Percentiles rank a stretch among this genome's conserved stretches.
Conservation (phyloP, 2,888 invertebrate genomes). For the Stenchaetothrips biformis region DNA sequence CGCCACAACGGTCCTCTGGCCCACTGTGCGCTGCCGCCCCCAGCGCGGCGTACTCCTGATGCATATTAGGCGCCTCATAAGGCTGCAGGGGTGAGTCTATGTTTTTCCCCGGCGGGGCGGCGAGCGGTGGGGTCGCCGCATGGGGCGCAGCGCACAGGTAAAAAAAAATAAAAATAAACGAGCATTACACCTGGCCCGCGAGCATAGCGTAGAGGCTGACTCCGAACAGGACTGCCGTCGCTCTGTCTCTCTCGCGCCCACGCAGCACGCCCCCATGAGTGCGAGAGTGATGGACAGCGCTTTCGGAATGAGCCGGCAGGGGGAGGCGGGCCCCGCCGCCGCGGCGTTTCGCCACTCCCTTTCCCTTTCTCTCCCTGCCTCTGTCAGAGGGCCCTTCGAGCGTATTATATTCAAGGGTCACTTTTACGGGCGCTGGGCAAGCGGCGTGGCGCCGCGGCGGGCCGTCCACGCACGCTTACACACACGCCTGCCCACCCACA, state of each 20-base stretch:
- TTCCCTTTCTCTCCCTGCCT: no score
- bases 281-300: no score
- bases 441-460: background rate
- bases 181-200: no score
- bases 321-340: no score
- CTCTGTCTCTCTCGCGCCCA: background rate
- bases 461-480: background rate
- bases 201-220: no score
- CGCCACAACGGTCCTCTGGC: no score
- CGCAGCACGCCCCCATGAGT: background rate
- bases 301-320: no score
- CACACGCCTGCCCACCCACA: background rate
- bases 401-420: slow-evolving; percentile 9
- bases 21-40: background rate
- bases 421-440: background rate
- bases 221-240: background rate
- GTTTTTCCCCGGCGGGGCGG: background rate
- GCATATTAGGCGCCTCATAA: slow-evolving; percentile 1
- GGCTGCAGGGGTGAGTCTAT: background rate
- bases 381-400: background rate
- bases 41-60: background rate
- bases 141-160: background rate
- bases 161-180: background rate
- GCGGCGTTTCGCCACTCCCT: no score
- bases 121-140: background rate